Evolutionary conservation across 2,113 vertebrate genomes (phyloP), one percentile per base, ranked within the genome.

Genomic region (Cebus imitator): DNA sequence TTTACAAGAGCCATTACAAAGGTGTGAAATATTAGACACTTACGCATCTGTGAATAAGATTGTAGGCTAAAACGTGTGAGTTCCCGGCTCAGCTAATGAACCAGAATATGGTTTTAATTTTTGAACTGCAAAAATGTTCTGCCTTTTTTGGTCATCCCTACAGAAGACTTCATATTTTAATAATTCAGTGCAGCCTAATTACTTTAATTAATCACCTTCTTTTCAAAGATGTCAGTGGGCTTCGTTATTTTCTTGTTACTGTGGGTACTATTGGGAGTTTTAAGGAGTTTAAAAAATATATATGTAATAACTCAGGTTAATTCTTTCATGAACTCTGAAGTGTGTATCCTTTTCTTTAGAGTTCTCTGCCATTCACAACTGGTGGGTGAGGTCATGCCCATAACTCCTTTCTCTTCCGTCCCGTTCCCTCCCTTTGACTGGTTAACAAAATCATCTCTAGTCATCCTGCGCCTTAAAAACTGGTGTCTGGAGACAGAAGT

Each of bases 151-250:
- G 93, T 97, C 8, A 20, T 97, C 95, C 95, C 96, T 88, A 75
- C 73, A 93, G 96, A 98, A 97, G 97, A 68, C 82, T 98, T 96
- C 40, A 80, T 97, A 96, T 97, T 97, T 98, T 98, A 98, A 98
- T 97, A 98, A 98, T 98, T 98, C 97, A 98, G 95, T 96, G 94
- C 61, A 93, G 96, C 88, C 81, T 98, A 98, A 98, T 98, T 97
- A 98, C 92, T 97, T 98, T 98, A 97, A 98, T 98, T 98, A 98
- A 97, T 98, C 96, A 97, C 95, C 68, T 96, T 98, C 96, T 96
- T 97, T 96, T 97, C 90, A 96, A 94, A 97, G 86, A 97, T 97
- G 96, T 97, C 98, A 97, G 96, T 94, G 84, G 87, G 90, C 88
- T 97, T 96, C 75, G 35, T 96, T 97, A 96, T 95, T 95, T 97